These are phyloP conservation scores for Aspidiotus rigidus DNA, from an alignment of 2,888 invertebrate genomes.

Conservation along the genomic window DNA sequence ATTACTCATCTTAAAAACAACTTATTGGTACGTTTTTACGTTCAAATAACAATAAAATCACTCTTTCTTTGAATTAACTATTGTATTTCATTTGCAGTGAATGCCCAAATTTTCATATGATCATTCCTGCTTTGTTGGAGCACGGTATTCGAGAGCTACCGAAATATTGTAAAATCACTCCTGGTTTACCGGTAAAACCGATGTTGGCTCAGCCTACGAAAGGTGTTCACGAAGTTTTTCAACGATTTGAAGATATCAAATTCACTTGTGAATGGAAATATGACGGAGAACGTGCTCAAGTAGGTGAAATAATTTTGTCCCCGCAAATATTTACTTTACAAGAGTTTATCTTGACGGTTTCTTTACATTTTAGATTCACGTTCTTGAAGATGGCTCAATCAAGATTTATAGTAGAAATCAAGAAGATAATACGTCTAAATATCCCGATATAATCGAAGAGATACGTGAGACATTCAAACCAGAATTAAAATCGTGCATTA, in stretches of 20 bases:
- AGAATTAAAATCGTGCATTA: constrained; percentile 67
- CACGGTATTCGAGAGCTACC: constrained; percentile 68
- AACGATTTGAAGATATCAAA: constrained; percentile 69
- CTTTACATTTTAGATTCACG: constrained; percentile 55
- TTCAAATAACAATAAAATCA: too few species aligned
- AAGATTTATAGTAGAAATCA: constrained; percentile 91
- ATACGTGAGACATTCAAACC: constrained; percentile 50
- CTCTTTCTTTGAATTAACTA: background rate
- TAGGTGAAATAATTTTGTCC: constrained; percentile 40
- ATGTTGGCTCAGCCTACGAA: constrained; percentile 98
- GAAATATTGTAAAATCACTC: constrained; percentile 71
- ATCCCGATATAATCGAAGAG: constrained; percentile 81
- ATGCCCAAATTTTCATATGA: constrained; percentile 85
- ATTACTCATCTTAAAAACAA: constrained; percentile 73
- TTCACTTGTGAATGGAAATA: constrained; percentile 99
- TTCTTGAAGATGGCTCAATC: constrained; percentile 56
- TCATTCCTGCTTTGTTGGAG: constrained; percentile 67
- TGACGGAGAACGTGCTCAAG: constrained; percentile 96
- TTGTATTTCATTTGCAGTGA: constrained; percentile 53
- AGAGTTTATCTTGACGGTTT: background rate
- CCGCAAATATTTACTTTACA: background rate
- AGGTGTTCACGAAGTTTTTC: constrained; percentile 79
- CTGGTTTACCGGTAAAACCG: constrained; percentile 90
- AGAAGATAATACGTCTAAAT: constrained; percentile 86
- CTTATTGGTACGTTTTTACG: constrained; percentile 62